A percentile compares a stretch with the other conserved stretches of the same genome.
Evolutionary conservation across 2,888 invertebrate genomes (phyloP).

Genomic region (Cephus pygmeus): DNA sequence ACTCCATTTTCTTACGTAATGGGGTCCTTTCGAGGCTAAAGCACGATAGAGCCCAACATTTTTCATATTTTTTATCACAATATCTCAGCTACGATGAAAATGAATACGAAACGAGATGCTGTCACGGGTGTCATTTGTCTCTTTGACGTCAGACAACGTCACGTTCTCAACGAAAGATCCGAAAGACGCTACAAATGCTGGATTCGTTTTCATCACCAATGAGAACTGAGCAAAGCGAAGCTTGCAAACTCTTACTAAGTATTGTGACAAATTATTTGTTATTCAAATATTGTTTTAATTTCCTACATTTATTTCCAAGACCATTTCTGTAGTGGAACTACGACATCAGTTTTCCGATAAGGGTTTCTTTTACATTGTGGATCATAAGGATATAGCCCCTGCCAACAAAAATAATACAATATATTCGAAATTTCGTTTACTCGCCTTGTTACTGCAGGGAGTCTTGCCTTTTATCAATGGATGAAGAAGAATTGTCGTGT

Average conservation of each 20-base stretch:
- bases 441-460: background rate
- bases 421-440: background rate
- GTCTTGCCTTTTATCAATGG: background rate
- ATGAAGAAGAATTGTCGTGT: background rate
- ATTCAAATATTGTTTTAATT: background rate
- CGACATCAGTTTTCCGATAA: background rate
- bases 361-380: background rate
- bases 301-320: background rate
- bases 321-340: too few relatives aligned
- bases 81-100: conserved; percentile 19
- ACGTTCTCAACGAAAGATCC: background rate
- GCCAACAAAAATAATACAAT: background rate
- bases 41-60: background rate
- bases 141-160: conserved; percentile 29
- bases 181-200: too few relatives aligned
- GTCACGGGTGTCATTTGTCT: conserved; percentile 24
- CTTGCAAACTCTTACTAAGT: background rate
- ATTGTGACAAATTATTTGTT: background rate
- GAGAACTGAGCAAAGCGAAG: background rate
- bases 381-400: background rate
- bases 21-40: background rate
- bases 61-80: background rate
- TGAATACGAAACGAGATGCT: conserved; percentile 27
- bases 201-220: background rate
- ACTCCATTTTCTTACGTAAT: background rate